Evolutionary conservation across 2,113 vertebrate species (phyloP), one percentile per base, ranked within the genome.

Genomic region (Strigops habroptila): DNA sequence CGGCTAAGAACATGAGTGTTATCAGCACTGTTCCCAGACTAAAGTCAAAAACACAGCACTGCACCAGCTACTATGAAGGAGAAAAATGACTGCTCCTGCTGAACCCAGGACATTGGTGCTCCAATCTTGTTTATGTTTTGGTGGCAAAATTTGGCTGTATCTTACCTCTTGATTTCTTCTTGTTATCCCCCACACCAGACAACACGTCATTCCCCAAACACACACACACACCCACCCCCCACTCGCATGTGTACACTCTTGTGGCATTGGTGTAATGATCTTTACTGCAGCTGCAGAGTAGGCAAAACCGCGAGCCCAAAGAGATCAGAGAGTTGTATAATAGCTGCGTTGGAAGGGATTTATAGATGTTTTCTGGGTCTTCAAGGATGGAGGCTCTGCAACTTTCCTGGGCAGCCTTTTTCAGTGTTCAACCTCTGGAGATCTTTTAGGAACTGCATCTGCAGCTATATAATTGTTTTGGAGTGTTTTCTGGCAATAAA

Each of bases 211-310:
- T 88, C 46, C 9, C 57, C 52, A 76, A 52, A 27, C 23, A n/a
- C 4, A 4, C 12, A n/a, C n/a, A n/a, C n/a, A n/a, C n/a, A n/a
- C n/a, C n/a, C n/a, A n/a, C 9, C 17, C 25, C 17, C 8, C 19
- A 6, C 8, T 5, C 7, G 12, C 3, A 2, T 9, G 7, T 24
- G 6, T 62, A 15, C 27, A 5, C 35, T 17, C 0, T 23, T 53
- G 18, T 69, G 76, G 12, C 16, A 21, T 4, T 44, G 57, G 35
- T 30, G 43, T 35, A 37, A 60, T 46, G 52, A 31, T 18, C 39
- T 28, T 49, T 12, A 17, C 19, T 28, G 18, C 44, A 74, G 49
- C 63, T 57, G 18, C 28, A 31, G 68, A 57, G 19, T 33, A 57
- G 63, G 67, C 12, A 80, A 76, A 75, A 31, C 4, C 15, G 43